phyloP scores from a whole-genome alignment of 1,140 invertebrate genomes.

The Lasioglossum baleicum region DNA sequence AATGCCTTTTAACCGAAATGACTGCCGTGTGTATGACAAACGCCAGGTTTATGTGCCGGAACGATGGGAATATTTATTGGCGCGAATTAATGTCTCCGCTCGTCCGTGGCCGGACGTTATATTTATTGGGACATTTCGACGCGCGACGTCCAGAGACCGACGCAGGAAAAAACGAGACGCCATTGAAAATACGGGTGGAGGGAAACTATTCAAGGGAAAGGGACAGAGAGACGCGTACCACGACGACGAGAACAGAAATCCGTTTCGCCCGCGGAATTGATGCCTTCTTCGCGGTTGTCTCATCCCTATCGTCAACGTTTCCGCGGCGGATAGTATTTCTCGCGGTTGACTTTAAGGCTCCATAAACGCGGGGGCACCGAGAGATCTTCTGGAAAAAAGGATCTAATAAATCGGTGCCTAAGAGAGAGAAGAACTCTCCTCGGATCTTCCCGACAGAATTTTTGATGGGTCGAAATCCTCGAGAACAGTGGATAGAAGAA shows the following conservation, averaged over 20 bases:
- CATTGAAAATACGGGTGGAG: too few relatives aligned
- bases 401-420: not conserved
- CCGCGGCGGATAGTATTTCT: not conserved
- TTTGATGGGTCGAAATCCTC: too few relatives aligned
- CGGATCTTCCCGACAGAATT: not conserved
- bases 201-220: constrained; percentile 1
- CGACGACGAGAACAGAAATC: constrained; percentile 27
- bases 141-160: not conserved
- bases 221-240: constrained; percentile 5
- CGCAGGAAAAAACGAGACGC: too few relatives aligned
- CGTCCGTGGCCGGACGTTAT: constrained; percentile 56
- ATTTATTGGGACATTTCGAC: constrained; percentile 63
- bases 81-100: constrained; percentile 72
- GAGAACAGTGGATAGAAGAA: not conserved
- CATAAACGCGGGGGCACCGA: not conserved
- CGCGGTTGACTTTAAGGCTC: not conserved
- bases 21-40: constrained; percentile 76
- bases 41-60: constrained; percentile 73
- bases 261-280: not conserved
- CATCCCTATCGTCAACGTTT: not conserved
- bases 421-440: too few relatives aligned
- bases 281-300: not conserved
- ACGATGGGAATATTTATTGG: constrained; percentile 76
- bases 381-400: not conserved
- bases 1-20: constrained; percentile 78